Percentiles rank a stretch among this genome's conserved stretches.
These are phyloP conservation scores for Andricus quercusramuli DNA, from an alignment of 2,888 invertebrate genomes.

Conservation along the genomic window DNA sequence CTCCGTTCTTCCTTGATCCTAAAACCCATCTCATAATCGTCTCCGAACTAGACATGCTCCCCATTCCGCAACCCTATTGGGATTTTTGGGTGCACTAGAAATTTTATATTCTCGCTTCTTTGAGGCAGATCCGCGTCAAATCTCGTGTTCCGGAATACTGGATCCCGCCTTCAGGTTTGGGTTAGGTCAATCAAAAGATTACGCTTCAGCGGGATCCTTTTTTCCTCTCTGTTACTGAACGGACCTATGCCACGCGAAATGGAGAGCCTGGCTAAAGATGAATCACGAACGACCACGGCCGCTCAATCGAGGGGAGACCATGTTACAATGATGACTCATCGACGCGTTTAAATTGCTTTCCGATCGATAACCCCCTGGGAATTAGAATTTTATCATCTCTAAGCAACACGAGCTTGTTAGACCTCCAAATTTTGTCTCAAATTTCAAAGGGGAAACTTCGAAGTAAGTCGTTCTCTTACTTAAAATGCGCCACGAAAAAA, in stretches of 20 bases:
- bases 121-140: slow-evolving; percentile 7
- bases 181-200: slow-evolving; percentile 46
- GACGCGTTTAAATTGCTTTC: slow-evolving; percentile 33
- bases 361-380: slow-evolving; percentile 35
- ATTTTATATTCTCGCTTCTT: slow-evolving; percentile 36
- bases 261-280: slow-evolving; percentile 47
- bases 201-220: slow-evolving; percentile 42
- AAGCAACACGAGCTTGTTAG: slow-evolving; percentile 7
- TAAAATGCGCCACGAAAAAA: neutral
- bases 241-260: slow-evolving; percentile 43
- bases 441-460: slow-evolving; percentile 4
- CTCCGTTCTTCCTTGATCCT: neutral
- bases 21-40: slow-evolving; percentile 25
- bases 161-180: slow-evolving; percentile 20
- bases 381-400: slow-evolving; percentile 39
- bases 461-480: neutral
- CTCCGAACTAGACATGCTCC: neutral
- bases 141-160: slow-evolving; percentile 1
- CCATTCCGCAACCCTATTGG: neutral
- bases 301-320: slow-evolving; percentile 42
- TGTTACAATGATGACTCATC: slow-evolving; percentile 38
- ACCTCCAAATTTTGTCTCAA: neutral
- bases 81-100: slow-evolving; percentile 5
- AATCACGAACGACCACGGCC: slow-evolving; percentile 45
- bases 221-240: slow-evolving; percentile 17